Base-by-base conservation (phyloP, 2,888 invertebrate genomes). In the Drosophila paramelanica region DNA sequence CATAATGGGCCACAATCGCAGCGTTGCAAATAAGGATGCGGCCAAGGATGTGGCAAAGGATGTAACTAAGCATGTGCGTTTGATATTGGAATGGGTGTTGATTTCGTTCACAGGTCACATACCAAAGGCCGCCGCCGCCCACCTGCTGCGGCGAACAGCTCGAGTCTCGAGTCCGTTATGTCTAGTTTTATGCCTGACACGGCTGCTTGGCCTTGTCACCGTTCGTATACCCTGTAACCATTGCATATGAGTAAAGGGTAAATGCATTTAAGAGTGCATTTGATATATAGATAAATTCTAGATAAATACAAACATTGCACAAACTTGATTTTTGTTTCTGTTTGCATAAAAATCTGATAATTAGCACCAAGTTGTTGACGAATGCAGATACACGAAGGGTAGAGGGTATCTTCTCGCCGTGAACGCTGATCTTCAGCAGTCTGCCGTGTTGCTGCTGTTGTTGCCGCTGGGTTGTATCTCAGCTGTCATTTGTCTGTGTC, bases 401-500 rank as follows among this genome's bases (percentile, higher is more conserved):
- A 39, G 38, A 36, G 45, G 45, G 36, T 25, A 55, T 55, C 17
- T 13, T 6, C 14, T 2, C 1, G 8, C 2, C 17, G 1, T 0
- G 13, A 41, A 42, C 1, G 1, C 0, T 0, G 11, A 2, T 7
- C 7, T 6, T 0, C 6, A n/a, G 10, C 20, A 10, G 31, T 10
- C 17, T 41, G n/a, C n/a, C 17, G 14, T 53, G 49, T 50, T 51
- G 25, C 27, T 55, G 17, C 42, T 45, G 45, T 14, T 66, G 23
- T 45, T 10, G 31, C 58, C 36, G 66, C 58, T 58, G 41, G 61
- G 42, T 75, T 71, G 68, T 67, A 71, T 74, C 81, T 76, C 74
- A 58, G 55, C 57, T 81, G 78, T 79, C 85, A 86, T 87, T 87
- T 84, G 80, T 87, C 81, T 83, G 76, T 76, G 87, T 80, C 84